Evolutionary conservation across 2,113 vertebrate genomes (phyloP).

Genomic region (Vidua macroura): DNA sequence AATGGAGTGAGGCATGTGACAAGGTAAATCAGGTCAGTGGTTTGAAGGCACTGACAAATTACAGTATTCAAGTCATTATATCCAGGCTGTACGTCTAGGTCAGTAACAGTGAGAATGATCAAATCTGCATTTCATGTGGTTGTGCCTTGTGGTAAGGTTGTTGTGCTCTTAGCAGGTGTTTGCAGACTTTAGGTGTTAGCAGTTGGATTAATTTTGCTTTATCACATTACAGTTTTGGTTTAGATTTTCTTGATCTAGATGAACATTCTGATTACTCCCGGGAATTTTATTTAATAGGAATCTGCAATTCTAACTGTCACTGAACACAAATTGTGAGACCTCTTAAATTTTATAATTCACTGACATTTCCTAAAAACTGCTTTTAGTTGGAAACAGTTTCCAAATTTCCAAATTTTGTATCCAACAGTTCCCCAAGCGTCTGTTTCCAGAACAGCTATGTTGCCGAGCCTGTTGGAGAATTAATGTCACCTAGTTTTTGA

Average conservation of each 20-base stretch:
- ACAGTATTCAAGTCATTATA: not conserved
- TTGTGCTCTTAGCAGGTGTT: not conserved
- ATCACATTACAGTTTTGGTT: not conserved
- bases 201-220: not conserved
- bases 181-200: not conserved
- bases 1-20: not conserved
- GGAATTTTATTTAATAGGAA: not conserved
- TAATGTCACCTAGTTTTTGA: not conserved
- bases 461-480: not conserved
- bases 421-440: not conserved
- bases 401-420: not conserved
- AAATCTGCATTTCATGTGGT: not conserved
- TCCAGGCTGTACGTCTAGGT: not conserved
- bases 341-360: not conserved
- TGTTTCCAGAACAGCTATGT: not conserved
- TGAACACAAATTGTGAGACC: not conserved
- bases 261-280: not conserved
- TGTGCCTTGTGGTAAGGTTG: not conserved
- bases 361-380: not conserved
- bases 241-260: not conserved
- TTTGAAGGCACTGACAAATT: constrained; percentile 19
- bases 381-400: not conserved
- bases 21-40: not conserved
- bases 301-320: not conserved
- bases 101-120: not conserved